Evolutionary conservation across 1,140 invertebrate genomes (phyloP).

Genomic region (Drosophila willistoni): DNA sequence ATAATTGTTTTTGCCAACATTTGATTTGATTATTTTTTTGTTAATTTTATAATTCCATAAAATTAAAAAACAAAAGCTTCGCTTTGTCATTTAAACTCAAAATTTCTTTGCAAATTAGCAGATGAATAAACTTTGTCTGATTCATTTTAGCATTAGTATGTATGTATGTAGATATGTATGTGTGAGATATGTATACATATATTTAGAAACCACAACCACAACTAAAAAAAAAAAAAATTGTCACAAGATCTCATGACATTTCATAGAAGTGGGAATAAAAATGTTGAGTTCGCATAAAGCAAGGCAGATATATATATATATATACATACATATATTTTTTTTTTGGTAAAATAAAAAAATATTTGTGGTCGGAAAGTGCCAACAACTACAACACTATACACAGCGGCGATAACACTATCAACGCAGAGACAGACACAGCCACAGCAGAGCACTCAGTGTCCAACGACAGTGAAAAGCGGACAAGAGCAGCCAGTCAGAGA

Average conservation of each 20-base stretch:
- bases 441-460: conserved; percentile 6
- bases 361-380: conserved; percentile 15
- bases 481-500: conserved; percentile 21
- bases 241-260: conserved; percentile 7
- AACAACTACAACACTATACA: conserved; percentile 9
- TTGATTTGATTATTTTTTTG: not conserved
- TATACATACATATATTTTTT: not conserved
- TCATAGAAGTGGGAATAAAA: conserved; percentile 1
- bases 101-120: conserved; percentile 15
- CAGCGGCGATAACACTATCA: conserved; percentile 8
- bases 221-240: conserved; percentile 8
- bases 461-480: conserved; percentile 29
- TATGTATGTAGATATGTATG: not conserved
- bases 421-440: not conserved
- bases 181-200: not conserved
- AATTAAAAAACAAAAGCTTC: conserved; percentile 4
- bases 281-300: conserved; percentile 9
- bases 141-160: not conserved
- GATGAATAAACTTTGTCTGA: conserved; percentile 16
- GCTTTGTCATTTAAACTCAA: conserved; percentile 5
- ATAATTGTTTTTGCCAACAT: conserved; percentile 6
- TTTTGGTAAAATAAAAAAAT: conserved; percentile 3
- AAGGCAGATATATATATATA: not conserved
- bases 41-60: conserved; percentile 6
- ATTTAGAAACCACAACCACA: conserved; percentile 6